Conservation (phyloP, 2,888 invertebrate genomes). For the Leptinotarsa tumamoca region DNA sequence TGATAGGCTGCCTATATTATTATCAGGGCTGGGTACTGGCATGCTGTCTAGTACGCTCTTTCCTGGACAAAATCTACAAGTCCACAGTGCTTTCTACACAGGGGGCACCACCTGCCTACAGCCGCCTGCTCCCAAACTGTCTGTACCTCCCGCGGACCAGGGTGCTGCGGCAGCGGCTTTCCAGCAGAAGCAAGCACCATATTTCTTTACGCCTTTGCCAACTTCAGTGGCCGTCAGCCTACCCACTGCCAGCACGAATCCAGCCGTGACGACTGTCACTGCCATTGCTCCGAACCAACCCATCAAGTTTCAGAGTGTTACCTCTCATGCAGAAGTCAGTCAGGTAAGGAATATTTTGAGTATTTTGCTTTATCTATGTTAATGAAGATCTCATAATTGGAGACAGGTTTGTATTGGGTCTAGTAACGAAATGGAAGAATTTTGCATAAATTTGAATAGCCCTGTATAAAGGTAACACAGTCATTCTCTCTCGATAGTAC, state of each 20-base stretch:
- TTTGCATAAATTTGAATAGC: too few relatives aligned
- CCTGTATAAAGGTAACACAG: too few relatives aligned
- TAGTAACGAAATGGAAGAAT: too few relatives aligned
- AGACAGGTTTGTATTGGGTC: too few relatives aligned
- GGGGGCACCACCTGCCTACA: constrained; percentile 57
- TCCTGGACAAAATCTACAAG: constrained; percentile 63
- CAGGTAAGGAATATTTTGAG: constrained; percentile 61
- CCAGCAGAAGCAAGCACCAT: constrained; percentile 66
- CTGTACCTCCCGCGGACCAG: constrained; percentile 63
- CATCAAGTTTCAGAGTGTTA: constrained; percentile 65
- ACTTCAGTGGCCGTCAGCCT: constrained; percentile 55
- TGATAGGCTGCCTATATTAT: constrained; percentile 49
- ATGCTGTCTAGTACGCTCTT: constrained; percentile 66
- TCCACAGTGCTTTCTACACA: constrained; percentile 67
- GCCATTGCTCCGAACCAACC: constrained; percentile 52
- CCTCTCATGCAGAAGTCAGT: constrained; percentile 70
- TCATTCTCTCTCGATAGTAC: too few relatives aligned
- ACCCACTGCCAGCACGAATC: constrained; percentile 44
- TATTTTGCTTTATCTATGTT: background rate
- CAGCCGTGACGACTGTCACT: constrained; percentile 23
- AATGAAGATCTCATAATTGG: background rate
- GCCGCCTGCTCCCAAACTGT: constrained; percentile 57
- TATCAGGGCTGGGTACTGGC: constrained; percentile 65
- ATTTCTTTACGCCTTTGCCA: constrained; percentile 68
- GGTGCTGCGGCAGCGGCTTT: constrained; percentile 63